Conservation (phyloP, 1,140 invertebrate genomes). For the Limonius californicus region DNA sequence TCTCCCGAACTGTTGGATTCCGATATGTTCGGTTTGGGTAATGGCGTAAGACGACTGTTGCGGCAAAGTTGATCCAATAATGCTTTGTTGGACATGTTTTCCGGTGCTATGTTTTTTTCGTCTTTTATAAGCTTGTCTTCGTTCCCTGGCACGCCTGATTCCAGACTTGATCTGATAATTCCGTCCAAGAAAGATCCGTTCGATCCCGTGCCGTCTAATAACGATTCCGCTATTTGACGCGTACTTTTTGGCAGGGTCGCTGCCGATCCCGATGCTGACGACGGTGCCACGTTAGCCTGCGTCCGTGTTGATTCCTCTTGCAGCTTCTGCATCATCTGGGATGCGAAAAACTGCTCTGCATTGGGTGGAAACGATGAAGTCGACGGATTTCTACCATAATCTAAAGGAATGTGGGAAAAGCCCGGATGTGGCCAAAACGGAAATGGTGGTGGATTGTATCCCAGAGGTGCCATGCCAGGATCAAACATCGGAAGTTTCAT, state of each 20-base stretch:
- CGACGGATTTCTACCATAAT: constrained; percentile 48
- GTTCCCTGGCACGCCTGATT: constrained; percentile 53
- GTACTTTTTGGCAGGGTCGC: constrained; percentile 53
- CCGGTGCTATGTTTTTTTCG: constrained; percentile 45
- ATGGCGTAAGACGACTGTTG: constrained; percentile 56
- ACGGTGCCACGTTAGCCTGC: constrained; percentile 30
- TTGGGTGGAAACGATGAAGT: constrained; percentile 52
- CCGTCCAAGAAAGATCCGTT: constrained; percentile 73
- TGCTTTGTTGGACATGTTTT: constrained; percentile 58
- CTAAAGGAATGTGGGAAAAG: constrained; percentile 53
- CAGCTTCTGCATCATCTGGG: constrained; percentile 74
- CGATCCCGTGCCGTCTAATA: constrained; percentile 57
- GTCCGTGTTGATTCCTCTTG: constrained; percentile 58
- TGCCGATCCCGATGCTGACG: constrained; percentile 36
- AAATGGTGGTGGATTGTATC: constrained; percentile 53
- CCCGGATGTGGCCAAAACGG: constrained; percentile 59
- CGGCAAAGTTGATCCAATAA: constrained; percentile 68
- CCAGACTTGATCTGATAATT: constrained; percentile 73
- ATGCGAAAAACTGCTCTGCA: constrained; percentile 68
- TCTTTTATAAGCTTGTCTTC: constrained; percentile 40
- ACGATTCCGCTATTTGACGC: constrained; percentile 57
- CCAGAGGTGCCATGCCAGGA: constrained; percentile 49
- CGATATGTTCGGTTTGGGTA: constrained; percentile 47
- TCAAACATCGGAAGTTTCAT: constrained; percentile 66
- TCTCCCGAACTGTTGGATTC: constrained; percentile 41